A percentile compares a stretch with the other conserved stretches of the same genome.
Evolutionary conservation across 2,113 vertebrate genomes (phyloP).

Genomic region (Brachyistius frenatus): DNA sequence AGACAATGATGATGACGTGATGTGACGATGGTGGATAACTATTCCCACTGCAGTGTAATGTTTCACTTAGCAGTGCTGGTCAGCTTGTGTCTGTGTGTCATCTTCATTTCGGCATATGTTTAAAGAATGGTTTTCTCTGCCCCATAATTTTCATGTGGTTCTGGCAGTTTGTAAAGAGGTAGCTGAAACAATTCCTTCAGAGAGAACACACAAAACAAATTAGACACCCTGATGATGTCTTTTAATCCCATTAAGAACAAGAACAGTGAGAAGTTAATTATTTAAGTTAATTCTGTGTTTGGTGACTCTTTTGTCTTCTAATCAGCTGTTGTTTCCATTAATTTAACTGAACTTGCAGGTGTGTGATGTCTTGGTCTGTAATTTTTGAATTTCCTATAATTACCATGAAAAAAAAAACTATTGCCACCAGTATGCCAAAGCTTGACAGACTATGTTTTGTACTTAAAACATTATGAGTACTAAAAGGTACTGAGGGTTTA

Average conservation of each 20-base stretch:
- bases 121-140: background rate
- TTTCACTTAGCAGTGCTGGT: background rate
- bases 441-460: too few species aligned
- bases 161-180: background rate
- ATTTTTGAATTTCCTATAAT: too few species aligned
- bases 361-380: background rate
- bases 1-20: too few species aligned
- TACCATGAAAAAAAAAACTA: too few species aligned
- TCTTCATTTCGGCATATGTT: background rate
- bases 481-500: too few species aligned
- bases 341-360: background rate
- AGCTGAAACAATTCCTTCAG: slow-evolving; percentile 15
- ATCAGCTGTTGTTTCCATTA: background rate
- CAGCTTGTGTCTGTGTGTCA: background rate
- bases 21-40: too few species aligned
- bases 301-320: background rate
- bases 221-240: slow-evolving; percentile 7
- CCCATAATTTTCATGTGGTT: slow-evolving; percentile 3
- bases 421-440: too few species aligned
- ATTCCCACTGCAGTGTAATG: background rate
- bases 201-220: background rate
- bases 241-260: slow-evolving; percentile 14
- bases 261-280: background rate
- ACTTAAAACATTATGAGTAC: too few species aligned
- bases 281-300: background rate